Conservation (phyloP, 2,797 vertebrate species). For the Sebastolobus alascanus region DNA sequence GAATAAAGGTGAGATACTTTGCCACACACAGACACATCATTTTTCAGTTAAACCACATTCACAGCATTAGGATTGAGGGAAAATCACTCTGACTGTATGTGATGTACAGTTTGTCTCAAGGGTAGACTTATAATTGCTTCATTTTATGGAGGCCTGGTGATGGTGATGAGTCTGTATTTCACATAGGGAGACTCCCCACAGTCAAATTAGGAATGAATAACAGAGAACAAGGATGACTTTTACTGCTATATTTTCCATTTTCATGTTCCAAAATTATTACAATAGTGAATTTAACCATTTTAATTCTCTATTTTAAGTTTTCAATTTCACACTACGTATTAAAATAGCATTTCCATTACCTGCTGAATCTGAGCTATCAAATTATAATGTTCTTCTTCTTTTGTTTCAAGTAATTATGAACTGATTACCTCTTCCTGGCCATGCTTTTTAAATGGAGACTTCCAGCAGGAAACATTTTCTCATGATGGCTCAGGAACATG, state of each 20-base stretch:
- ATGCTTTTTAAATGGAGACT: not conserved
- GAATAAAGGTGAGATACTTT: not conserved
- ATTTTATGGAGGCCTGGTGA: not conserved
- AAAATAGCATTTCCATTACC: not conserved
- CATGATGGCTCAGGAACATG: not conserved
- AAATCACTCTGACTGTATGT: not conserved
- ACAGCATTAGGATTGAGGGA: not conserved
- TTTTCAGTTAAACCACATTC: not conserved
- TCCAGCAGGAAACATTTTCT: not conserved
- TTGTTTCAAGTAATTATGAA: not conserved
- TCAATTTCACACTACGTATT: not conserved
- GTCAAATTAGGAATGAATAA: not conserved
- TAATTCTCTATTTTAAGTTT: not conserved
- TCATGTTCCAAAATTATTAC: not conserved
- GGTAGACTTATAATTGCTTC: not conserved
- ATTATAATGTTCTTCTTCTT: not conserved
- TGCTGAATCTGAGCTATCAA: not conserved
- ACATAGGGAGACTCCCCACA: not conserved
- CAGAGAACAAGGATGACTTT: not conserved
- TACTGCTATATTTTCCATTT: not conserved
- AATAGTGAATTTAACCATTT: not conserved
- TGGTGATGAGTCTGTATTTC: not conserved
- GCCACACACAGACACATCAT: not conserved
- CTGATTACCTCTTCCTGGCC: not conserved
- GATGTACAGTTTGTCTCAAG: too few relatives aligned